Percentiles rank a stretch among this genome's conserved stretches.
phyloP scores from a whole-genome alignment of 2,888 invertebrate genomes.

The Chloroclystis v-ata region DNA sequence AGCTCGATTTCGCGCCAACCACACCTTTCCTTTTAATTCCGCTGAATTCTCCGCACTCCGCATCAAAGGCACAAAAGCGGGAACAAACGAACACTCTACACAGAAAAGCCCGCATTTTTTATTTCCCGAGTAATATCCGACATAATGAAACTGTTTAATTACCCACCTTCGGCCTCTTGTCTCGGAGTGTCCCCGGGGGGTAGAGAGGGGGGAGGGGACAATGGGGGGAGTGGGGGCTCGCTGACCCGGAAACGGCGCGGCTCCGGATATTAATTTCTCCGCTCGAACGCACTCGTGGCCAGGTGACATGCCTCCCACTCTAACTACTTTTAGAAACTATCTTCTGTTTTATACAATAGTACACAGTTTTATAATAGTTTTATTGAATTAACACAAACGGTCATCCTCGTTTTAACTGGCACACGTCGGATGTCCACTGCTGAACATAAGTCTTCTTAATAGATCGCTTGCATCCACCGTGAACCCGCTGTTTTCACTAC shows the following conservation, averaged over 20 bases:
- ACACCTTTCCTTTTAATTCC: no score
- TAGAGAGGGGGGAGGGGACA: slow-evolving; percentile 9
- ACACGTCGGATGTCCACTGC: no score
- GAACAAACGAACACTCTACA: not conserved
- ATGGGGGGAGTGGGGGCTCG: slow-evolving; percentile 26
- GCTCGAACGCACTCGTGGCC: slow-evolving; percentile 47
- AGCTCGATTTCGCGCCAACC: no score
- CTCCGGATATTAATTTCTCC: slow-evolving; percentile 63
- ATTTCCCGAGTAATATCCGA: slow-evolving; percentile 35
- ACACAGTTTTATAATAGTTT: no score
- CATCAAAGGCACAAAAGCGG: no score
- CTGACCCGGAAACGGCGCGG: slow-evolving; percentile 57
- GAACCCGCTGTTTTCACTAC: no score
- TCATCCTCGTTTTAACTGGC: no score
- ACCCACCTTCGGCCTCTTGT: slow-evolving; percentile 37
- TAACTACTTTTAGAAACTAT: not conserved
- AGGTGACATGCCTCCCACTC: slow-evolving; percentile 29
- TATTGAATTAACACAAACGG: no score
- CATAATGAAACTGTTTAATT: slow-evolving; percentile 56
- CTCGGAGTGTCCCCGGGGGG: not conserved
- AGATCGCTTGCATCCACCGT: no score
- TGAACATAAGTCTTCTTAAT: no score
- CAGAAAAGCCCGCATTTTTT: slow-evolving; percentile 29
- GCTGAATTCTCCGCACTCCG: no score
- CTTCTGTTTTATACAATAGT: no score